Percentiles rank a stretch among this genome's conserved stretches.
phyloP scores from a whole-genome alignment of 1,140 invertebrate species.

The Ceratitis capitata region DNA sequence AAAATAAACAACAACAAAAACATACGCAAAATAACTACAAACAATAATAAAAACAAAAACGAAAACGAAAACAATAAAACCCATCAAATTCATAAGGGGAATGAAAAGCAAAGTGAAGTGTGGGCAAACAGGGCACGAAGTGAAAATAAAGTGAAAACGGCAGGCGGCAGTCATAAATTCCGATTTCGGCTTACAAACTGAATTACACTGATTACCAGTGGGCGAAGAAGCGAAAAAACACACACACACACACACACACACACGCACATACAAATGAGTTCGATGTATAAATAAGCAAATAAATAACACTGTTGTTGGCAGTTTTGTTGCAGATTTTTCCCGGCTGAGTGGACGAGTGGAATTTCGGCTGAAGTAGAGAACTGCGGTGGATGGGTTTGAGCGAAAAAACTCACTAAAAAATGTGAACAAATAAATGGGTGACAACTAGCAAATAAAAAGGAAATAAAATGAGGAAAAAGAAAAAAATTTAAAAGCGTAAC shows the following conservation, averaged over 20 bases:
- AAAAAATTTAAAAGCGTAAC: too few species aligned
- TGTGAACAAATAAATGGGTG: not conserved
- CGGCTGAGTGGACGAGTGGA: not conserved
- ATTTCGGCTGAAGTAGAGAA: not conserved
- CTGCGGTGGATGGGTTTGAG: not conserved
- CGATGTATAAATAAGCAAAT: not conserved
- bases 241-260: not conserved
- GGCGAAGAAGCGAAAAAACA: not conserved
- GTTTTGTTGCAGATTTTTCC: too few species aligned
- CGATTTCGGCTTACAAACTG: constrained; percentile 32
- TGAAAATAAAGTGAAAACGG: constrained; percentile 31
- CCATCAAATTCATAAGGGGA: not conserved
- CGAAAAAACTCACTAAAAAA: not conserved
- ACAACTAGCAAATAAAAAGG: not conserved
- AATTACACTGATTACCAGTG: constrained; percentile 20
- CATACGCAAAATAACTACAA: not conserved
- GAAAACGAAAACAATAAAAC: not conserved
- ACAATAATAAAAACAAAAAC: not conserved
- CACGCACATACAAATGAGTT: not conserved
- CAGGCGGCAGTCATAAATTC: constrained; percentile 24
- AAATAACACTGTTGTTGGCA: not conserved
- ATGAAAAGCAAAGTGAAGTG: not conserved
- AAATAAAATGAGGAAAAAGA: not conserved
- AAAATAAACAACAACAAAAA: not conserved
- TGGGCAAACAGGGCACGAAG: not conserved